phyloP scores from a whole-genome alignment of 2,113 vertebrate species.

The Nymphicus hollandicus region DNA sequence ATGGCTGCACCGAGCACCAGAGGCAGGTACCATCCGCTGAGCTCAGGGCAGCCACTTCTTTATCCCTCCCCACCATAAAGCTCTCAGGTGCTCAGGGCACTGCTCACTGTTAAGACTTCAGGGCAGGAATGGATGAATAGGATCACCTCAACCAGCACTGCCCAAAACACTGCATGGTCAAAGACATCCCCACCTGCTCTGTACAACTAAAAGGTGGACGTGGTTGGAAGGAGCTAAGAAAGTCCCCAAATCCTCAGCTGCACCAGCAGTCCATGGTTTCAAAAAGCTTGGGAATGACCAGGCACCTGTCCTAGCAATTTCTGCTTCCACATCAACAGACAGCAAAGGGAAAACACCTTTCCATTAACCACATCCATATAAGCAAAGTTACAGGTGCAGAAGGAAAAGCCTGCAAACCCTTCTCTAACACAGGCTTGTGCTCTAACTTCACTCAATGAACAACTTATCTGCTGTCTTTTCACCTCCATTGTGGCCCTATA shows the following conservation, averaged over 20 bases:
- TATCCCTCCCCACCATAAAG: not conserved
- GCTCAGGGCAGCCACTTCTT: not conserved
- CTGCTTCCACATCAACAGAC: not conserved
- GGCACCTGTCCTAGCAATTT: not conserved
- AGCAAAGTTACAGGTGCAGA: not conserved
- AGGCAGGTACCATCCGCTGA: rapidly evolving
- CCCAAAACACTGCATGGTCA: not conserved
- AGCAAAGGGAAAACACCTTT: not conserved
- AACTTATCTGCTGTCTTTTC: not conserved
- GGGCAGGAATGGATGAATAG: not conserved
- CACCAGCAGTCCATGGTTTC: not conserved
- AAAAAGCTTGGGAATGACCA: not conserved
- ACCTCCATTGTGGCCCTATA: rapidly evolving
- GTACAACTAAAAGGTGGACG: not conserved
- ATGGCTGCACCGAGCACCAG: not conserved
- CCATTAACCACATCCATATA: not conserved
- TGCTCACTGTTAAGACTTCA: not conserved
- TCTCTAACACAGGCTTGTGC: rapidly evolving
- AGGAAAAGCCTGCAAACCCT: not conserved
- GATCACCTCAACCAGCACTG: not conserved
- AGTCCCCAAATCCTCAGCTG: not conserved
- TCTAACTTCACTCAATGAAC: not conserved
- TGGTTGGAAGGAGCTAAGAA: not conserved
- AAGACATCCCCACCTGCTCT: rapidly evolving
- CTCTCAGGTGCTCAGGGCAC: not conserved